Evolutionary conservation across 2,797 vertebrate species (phyloP).

Genomic region (Polyboroides typus): DNA sequence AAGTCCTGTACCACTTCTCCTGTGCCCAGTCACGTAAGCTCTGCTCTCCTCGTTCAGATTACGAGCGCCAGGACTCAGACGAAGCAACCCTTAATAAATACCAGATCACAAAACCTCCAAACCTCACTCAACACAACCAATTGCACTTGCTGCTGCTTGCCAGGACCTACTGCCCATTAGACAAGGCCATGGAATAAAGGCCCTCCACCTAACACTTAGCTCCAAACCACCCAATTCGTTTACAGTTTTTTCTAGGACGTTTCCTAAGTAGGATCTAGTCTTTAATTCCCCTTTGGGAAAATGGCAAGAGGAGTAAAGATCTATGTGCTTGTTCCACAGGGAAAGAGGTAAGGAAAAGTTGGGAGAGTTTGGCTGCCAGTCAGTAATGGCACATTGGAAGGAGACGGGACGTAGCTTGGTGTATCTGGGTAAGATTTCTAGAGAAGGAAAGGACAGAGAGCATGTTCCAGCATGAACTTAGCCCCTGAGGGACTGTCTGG

Average conservation of each 20-base stretch:
- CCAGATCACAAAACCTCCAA: constrained; percentile 1
- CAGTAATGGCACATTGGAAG: neutral
- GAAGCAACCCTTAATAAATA: neutral
- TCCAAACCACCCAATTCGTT: neutral
- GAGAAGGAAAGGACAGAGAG: neutral
- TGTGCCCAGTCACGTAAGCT: neutral
- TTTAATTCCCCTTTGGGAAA: neutral
- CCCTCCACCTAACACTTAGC: fast-evolving
- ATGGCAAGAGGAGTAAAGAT: neutral
- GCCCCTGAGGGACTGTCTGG: constrained; percentile 31
- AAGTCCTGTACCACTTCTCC: neutral
- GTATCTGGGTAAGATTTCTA: neutral
- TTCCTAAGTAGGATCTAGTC: neutral
- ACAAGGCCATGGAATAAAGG: neutral
- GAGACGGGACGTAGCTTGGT: neutral
- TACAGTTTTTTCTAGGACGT: neutral
- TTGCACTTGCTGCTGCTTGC: neutral
- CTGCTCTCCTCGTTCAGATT: neutral
- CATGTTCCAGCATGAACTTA: constrained; percentile 22
- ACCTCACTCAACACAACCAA: neutral
- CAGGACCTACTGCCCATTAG: neutral
- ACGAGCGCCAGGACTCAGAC: neutral
- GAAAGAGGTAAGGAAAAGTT: neutral
- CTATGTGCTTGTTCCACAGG: neutral
- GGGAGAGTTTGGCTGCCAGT: neutral